Conservation (phyloP, 2,888 invertebrate genomes). For the Drosophila anomelani region DNA sequence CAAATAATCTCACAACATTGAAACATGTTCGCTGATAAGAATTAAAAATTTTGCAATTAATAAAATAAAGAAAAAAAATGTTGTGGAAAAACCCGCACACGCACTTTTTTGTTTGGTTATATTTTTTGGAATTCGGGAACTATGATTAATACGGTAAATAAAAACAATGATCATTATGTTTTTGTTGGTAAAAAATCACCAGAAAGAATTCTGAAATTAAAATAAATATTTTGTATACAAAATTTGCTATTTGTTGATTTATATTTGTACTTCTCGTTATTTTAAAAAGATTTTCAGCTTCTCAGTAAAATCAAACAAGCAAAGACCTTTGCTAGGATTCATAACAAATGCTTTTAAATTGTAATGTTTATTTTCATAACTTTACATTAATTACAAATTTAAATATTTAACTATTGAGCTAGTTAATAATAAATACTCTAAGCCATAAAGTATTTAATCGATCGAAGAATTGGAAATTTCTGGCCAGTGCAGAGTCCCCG, state of each 20-base stretch:
- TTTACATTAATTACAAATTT: neutral
- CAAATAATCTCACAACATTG: slow-evolving; percentile 42
- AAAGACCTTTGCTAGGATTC: neutral
- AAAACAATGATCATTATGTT: neutral
- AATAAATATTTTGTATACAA: too few species aligned
- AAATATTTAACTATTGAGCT: neutral
- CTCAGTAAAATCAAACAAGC: neutral
- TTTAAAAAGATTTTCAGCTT: neutral
- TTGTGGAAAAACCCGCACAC: slow-evolving; percentile 3
- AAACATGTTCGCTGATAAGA: slow-evolving; percentile 48
- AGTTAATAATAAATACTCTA: slow-evolving; percentile 18
- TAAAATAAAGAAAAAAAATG: neutral
- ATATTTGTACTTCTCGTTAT: neutral
- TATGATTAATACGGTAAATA: neutral
- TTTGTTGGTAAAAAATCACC: too few species aligned
- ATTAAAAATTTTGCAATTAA: slow-evolving; percentile 25
- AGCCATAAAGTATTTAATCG: slow-evolving; percentile 87
- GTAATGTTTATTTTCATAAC: neutral
- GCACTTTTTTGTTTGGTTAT: neutral
- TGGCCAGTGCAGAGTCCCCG: slow-evolving; percentile 91
- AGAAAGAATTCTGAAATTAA: too few species aligned
- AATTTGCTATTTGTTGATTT: too few species aligned
- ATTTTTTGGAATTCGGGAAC: neutral
- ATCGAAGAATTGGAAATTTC: slow-evolving; percentile 91
- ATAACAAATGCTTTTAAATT: neutral